These are phyloP conservation scores for Halcyon leucocephala DNA, from an alignment of 2,797 vertebrate species.

Conservation along the genomic window DNA sequence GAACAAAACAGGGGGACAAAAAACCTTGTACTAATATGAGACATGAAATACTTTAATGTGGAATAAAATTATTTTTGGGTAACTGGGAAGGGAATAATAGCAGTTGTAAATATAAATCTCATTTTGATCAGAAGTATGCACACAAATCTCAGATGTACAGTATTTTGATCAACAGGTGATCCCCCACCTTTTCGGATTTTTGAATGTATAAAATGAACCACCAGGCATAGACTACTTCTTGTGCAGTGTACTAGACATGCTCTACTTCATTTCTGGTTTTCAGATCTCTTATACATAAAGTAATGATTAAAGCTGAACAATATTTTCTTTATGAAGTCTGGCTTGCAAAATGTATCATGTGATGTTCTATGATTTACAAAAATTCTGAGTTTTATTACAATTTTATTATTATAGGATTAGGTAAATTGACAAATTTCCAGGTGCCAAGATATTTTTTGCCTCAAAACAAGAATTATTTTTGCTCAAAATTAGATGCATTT, in stretches of 20 bases:
- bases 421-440: neutral
- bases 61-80: neutral
- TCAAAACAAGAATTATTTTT: neutral
- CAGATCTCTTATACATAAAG: neutral
- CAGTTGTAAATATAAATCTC: neutral
- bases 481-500: neutral
- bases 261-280: neutral
- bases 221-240: neutral
- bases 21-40: neutral
- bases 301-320: neutral
- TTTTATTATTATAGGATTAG: neutral
- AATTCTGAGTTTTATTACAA: neutral
- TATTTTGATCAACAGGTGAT: constrained; percentile 15
- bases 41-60: neutral
- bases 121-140: neutral
- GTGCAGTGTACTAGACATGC: neutral
- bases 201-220: neutral
- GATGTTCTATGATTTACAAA: neutral
- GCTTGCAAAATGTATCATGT: neutral
- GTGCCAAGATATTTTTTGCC: neutral
- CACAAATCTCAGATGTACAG: neutral
- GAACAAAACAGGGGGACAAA: neutral
- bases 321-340: neutral
- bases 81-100: neutral
- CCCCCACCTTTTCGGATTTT: neutral